Conservation (phyloP, 2,113 vertebrate genomes). For the Ornithorhynchus anatinus region DNA sequence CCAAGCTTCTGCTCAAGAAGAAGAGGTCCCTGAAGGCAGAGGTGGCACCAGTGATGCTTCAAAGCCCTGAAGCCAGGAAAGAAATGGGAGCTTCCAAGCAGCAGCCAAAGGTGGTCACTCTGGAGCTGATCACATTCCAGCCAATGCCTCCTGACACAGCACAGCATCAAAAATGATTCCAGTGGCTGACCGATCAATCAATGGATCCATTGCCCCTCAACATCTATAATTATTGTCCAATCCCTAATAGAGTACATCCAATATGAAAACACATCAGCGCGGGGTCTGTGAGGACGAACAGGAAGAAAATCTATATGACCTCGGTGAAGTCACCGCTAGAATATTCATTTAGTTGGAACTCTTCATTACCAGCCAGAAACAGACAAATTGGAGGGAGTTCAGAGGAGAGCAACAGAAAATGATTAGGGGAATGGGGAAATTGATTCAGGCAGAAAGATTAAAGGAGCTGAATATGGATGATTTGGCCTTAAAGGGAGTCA, state of each 20-base stretch:
- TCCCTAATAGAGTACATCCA: slow-evolving; percentile 22
- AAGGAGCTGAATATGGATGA: slow-evolving; percentile 10
- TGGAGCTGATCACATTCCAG: too few relatives aligned
- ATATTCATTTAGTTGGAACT: slow-evolving; percentile 24
- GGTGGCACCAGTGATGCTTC: too few relatives aligned
- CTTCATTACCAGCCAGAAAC: slow-evolving; percentile 36
- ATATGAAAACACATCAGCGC: slow-evolving; percentile 18
- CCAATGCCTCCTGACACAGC: too few relatives aligned
- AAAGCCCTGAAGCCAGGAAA: too few relatives aligned
- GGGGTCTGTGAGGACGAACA: slow-evolving; percentile 40
- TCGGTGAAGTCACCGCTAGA: slow-evolving; percentile 20
- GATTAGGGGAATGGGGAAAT: slow-evolving; percentile 47
- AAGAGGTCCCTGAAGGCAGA: too few relatives aligned
- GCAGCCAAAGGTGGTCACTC: too few relatives aligned
- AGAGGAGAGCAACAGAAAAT: slow-evolving; percentile 45
- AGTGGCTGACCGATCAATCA: too few relatives aligned
- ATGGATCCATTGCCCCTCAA: not conserved
- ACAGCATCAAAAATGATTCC: too few relatives aligned
- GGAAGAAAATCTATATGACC: slow-evolving; percentile 48
- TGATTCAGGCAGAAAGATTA: slow-evolving; percentile 39
- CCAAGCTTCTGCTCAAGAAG: too few relatives aligned
- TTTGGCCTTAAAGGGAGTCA: not conserved
- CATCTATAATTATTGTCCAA: not conserved
- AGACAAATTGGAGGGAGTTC: slow-evolving; percentile 46
- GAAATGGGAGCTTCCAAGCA: too few relatives aligned